phyloP scores from a whole-genome alignment of 2,113 vertebrate genomes.

The Pao palembangensis region DNA sequence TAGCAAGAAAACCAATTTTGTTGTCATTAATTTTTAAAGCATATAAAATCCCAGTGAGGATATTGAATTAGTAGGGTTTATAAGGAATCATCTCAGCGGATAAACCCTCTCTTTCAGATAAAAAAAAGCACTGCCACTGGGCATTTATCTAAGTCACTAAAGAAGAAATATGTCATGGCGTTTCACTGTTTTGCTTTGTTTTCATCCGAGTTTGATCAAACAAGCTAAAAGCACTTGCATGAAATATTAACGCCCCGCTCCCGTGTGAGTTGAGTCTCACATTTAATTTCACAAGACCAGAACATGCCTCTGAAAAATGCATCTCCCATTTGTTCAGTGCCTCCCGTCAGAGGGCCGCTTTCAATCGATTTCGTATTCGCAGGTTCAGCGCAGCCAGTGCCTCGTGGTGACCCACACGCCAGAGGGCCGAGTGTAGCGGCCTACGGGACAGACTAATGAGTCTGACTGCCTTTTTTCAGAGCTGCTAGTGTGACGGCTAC shows the following conservation, averaged over 20 bases:
- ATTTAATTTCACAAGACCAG: constrained; percentile 36
- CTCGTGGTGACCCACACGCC: constrained; percentile 18
- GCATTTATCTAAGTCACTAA: too few relatives aligned
- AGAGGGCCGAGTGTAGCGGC: constrained; percentile 8
- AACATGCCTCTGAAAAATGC: constrained; percentile 56
- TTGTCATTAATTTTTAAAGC: background rate
- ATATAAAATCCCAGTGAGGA: constrained; percentile 1
- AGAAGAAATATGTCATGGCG: too few relatives aligned
- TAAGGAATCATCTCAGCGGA: constrained; percentile 5
- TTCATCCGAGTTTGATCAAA: constrained; percentile 21
- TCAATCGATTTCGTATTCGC: constrained; percentile 50
- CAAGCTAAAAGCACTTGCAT: constrained; percentile 48
- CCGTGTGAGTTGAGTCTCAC: constrained; percentile 21
- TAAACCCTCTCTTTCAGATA: constrained; percentile 9
- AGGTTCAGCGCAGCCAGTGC: constrained; percentile 28
- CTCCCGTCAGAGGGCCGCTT: constrained; percentile 22
- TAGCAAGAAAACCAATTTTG: constrained; percentile 5
- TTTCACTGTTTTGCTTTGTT: constrained; percentile 12
- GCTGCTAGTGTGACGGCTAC: constrained; percentile 38
- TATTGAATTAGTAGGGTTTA: constrained; percentile 19
- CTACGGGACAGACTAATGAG: constrained; percentile 47
- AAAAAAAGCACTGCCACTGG: constrained; percentile 5
- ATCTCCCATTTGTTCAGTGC: constrained; percentile 38
- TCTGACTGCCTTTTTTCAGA: constrained; percentile 45
- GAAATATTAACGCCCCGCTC: constrained; percentile 49